Percentiles rank a stretch among this genome's conserved stretches.
phyloP scores from a whole-genome alignment of 2,888 invertebrate genomes.

The Tetrapedia diversipes region DNA sequence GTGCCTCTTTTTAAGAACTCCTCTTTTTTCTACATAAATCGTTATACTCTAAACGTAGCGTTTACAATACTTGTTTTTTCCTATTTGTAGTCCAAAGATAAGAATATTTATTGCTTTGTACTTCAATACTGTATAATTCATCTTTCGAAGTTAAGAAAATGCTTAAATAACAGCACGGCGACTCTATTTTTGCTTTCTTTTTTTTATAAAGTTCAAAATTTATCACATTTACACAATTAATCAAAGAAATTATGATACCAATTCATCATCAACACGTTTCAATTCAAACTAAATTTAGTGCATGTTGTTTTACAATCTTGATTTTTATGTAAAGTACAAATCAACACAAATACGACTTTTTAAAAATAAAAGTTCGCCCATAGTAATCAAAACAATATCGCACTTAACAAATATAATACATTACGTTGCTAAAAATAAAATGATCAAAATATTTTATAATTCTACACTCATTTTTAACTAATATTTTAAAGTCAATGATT shows the following conservation, averaged over 20 bases:
- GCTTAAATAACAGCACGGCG: slow-evolving; percentile 70
- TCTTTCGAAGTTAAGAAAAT: slow-evolving; percentile 43
- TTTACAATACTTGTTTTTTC: slow-evolving; percentile 32
- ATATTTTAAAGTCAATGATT: slow-evolving; percentile 42
- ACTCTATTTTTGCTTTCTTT: slow-evolving; percentile 65
- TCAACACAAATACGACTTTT: slow-evolving; percentile 35
- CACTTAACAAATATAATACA: slow-evolving; percentile 51
- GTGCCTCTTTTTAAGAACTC: slow-evolving; percentile 15
- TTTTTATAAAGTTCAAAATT: slow-evolving; percentile 58
- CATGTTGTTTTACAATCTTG: slow-evolving; percentile 31
- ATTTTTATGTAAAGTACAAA: slow-evolving; percentile 40
- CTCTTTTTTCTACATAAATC: slow-evolving; percentile 28
- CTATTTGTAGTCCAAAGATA: slow-evolving; percentile 44
- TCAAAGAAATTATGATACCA: slow-evolving; percentile 46
- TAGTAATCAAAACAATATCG: slow-evolving; percentile 55
- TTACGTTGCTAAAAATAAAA: slow-evolving; percentile 66
- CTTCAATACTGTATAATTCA: slow-evolving; percentile 58
- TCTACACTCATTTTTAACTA: slow-evolving; percentile 65
- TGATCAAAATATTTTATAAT: slow-evolving; percentile 70
- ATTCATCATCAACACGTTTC: slow-evolving; percentile 25
- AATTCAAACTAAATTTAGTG: slow-evolving; percentile 25
- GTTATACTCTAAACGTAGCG: slow-evolving; percentile 35
- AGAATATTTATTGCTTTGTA: slow-evolving; percentile 73
- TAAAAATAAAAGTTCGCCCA: slow-evolving; percentile 51
- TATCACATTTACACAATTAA: slow-evolving; percentile 65